Evolutionary conservation across 2,888 invertebrate genomes (phyloP).

Genomic region (Nomada fucata): DNA sequence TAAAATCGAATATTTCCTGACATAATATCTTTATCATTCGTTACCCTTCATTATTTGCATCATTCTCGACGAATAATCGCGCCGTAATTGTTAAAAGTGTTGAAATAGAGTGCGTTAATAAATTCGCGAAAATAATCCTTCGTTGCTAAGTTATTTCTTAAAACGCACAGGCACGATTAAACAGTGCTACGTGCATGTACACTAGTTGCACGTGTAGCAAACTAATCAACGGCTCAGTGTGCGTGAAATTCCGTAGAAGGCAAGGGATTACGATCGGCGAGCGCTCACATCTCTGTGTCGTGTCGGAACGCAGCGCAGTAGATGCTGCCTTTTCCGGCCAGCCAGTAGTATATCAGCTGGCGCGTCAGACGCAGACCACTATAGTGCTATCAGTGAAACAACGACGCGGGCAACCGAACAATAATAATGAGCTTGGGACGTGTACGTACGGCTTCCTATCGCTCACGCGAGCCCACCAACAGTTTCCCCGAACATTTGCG

Average conservation of each 20-base stretch:
- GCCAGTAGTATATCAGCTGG: slow-evolving; percentile 63
- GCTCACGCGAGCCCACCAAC: slow-evolving; percentile 7
- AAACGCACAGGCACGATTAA: too few relatives aligned
- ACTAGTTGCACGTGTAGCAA: neutral
- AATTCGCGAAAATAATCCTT: too few relatives aligned
- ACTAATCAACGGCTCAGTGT: neutral
- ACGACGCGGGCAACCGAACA: slow-evolving; percentile 44
- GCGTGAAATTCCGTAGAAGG: slow-evolving; percentile 11
- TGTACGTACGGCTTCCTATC: slow-evolving; percentile 21
- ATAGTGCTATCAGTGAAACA: slow-evolving; percentile 37
- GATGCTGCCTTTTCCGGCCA: slow-evolving; percentile 40
- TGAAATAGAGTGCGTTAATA: too few relatives aligned
- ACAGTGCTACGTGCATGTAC: too few relatives aligned
- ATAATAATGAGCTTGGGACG: slow-evolving; percentile 33
- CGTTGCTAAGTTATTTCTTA: too few relatives aligned
- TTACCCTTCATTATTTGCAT: neutral
- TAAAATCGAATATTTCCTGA: neutral
- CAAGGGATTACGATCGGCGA: slow-evolving; percentile 13
- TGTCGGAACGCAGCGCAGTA: slow-evolving; percentile 18
- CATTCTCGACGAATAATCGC: too few relatives aligned
- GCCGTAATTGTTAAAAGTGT: too few relatives aligned
- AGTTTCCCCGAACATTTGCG: slow-evolving; percentile 1
- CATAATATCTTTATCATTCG: neutral
- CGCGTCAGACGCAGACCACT: slow-evolving; percentile 59
- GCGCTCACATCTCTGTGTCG: neutral